Evolutionary conservation across 2,113 vertebrate species (phyloP).

Genomic region (Pelobates fuscus): DNA sequence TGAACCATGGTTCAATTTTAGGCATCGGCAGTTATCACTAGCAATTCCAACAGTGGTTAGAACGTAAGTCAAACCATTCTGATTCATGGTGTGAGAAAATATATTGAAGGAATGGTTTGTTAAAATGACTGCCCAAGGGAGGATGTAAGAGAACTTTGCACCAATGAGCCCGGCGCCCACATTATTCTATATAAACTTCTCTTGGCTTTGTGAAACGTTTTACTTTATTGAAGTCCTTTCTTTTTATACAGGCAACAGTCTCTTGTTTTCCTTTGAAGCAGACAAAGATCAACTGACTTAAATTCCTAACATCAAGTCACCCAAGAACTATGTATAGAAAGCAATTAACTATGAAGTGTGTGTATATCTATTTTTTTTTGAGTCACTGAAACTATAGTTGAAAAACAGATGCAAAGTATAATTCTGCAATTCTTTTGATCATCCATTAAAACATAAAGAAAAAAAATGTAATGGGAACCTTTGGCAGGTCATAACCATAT

Average conservation of each 20-base stretch:
- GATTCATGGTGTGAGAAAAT: slow-evolving; percentile 53
- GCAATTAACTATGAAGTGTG: slow-evolving; percentile 8
- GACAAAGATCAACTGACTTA: slow-evolving; percentile 52
- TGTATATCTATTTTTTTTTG: no score
- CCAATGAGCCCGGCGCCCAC: slow-evolving; percentile 53
- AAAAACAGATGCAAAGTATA: no score
- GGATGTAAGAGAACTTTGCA: slow-evolving; percentile 55
- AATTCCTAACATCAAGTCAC: slow-evolving; percentile 51
- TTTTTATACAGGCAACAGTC: slow-evolving; percentile 36
- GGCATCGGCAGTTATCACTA: slow-evolving; percentile 66
- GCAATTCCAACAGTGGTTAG: slow-evolving; percentile 63
- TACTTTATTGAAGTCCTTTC: slow-evolving; percentile 29
- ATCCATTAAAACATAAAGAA: no score
- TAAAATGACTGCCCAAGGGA: slow-evolving; percentile 57
- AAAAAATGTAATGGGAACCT: no score
- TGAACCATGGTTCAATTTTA: slow-evolving; percentile 74
- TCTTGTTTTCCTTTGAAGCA: slow-evolving; percentile 38
- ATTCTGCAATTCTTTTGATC: no score
- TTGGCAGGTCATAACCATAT: no score
- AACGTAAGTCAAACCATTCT: slow-evolving; percentile 56
- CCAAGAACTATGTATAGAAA: neutral
- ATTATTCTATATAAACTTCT: slow-evolving; percentile 54
- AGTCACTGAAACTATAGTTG: no score
- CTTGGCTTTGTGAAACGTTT: slow-evolving; percentile 43
- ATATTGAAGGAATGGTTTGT: slow-evolving; percentile 49